Evolutionary conservation across 2,797 vertebrate species (phyloP), one percentile per base, ranked within the genome.

Genomic region (Crypturellus tataupa): DNA sequence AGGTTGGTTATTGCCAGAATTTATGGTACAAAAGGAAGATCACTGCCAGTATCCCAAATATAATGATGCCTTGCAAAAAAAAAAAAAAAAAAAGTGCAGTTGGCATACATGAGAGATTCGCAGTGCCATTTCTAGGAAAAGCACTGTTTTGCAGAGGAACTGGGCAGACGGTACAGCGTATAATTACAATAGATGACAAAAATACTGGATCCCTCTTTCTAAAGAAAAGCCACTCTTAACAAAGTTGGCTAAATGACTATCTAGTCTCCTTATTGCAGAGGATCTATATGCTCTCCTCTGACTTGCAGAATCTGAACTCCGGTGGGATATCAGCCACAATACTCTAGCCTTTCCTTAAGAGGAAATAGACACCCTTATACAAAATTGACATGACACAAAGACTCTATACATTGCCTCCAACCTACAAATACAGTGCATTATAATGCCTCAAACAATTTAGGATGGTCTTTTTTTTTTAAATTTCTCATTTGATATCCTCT

Each of bases 1-100:
- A 84, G 27, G 51, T 85, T 91, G 59, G 42, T 44, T 71, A 64
- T 79, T 80, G 67, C 87, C 90, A 97, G 85, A 85, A 82, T 72
- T 91, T 93, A 62, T 6, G 31, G 65, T 87, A 94, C 79, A 68
- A 89, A 89, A 79, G 18, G 47, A 63, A 6, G 33, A n/a, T 8
- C 5, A 40, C 69, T 92, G 78, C 58, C 84, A 89, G 23, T 17
- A 20, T 90, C 71, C 62, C 83, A 87, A 82, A 95, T 81, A 69
- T 55, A 20, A 24, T 14, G 21, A 42, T 51, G 15, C 33, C 25
- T 35, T 89, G 65, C 81, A 90, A 93, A 81, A 47, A 47, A 44
- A 33, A 51, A 51, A 37, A 90, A 93, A 81, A 47, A 47, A 44
- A 33, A 51, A 51, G 40, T 27, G 42, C 17, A 31, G 25, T 21